Evolutionary conservation across 2,113 vertebrate species (phyloP).

Genomic region (Falco punctatus): DNA sequence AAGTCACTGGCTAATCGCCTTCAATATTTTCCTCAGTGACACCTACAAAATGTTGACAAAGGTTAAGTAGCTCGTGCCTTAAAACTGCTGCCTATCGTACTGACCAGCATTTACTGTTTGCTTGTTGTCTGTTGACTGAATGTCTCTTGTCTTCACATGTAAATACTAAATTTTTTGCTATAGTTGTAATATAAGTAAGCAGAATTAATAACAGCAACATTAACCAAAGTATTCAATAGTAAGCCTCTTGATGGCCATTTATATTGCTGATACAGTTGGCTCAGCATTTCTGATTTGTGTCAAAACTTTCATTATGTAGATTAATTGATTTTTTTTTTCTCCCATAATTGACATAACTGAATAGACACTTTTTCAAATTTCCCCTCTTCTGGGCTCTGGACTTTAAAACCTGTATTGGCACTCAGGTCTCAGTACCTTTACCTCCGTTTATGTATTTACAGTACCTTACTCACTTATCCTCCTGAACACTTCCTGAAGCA

Average conservation of each 20-base stretch:
- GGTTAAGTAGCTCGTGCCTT: neutral
- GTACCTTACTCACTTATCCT: neutral
- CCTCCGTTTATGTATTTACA: neutral
- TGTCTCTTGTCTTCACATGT: neutral
- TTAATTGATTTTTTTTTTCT: neutral
- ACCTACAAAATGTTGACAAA: neutral
- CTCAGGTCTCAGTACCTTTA: neutral
- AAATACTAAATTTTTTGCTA: neutral
- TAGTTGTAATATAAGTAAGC: neutral
- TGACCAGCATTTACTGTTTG: neutral
- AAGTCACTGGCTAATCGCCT: neutral
- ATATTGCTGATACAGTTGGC: neutral
- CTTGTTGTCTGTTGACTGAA: neutral
- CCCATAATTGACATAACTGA: neutral
- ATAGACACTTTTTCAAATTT: neutral
- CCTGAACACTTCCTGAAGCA: neutral
- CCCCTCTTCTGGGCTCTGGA: neutral
- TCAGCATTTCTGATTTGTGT: neutral
- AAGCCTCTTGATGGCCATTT: neutral
- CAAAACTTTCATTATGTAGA: neutral
- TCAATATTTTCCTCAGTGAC: neutral
- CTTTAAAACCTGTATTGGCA: neutral
- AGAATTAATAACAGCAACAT: neutral
- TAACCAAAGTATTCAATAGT: neutral
- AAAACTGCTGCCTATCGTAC: neutral